phyloP scores from a whole-genome alignment of 2,888 invertebrate genomes.

The Nesidiocoris tenuis region DNA sequence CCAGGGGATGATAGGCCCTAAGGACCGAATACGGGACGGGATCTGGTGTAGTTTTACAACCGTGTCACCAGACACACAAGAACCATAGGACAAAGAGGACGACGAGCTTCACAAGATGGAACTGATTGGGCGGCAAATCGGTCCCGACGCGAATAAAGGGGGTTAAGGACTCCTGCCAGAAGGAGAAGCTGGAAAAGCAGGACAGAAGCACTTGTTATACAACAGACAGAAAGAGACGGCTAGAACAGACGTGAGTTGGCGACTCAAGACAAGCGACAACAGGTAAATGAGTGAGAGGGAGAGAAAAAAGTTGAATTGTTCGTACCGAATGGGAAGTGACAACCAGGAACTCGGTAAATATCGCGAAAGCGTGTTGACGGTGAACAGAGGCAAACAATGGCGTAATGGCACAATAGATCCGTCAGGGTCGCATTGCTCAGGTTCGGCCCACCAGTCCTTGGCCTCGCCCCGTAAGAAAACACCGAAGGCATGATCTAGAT shows the following conservation, averaged over 20 bases:
- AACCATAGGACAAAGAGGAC: not conserved
- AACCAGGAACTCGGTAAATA: not conserved
- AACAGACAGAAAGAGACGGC: conserved; percentile 14
- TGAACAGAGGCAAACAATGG: too few species aligned
- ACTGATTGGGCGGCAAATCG: conserved; percentile 38
- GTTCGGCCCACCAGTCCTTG: too few species aligned
- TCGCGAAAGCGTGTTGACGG: not conserved
- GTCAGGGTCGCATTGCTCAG: too few species aligned
- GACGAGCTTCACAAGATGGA: conserved; percentile 4
- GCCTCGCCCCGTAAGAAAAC: too few species aligned
- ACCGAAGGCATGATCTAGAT: too few species aligned
- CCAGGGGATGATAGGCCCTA: not conserved
- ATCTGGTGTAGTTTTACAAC: not conserved
- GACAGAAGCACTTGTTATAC: conserved; percentile 28
- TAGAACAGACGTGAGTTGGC: not conserved
- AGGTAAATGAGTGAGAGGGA: conserved; percentile 35
- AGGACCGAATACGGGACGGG: not conserved
- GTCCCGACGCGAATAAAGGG: not conserved
- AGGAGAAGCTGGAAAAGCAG: not conserved
- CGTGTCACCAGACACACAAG: not conserved
- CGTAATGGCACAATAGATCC: too few species aligned
- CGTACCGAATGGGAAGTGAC: not conserved
- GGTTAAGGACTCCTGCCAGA: not conserved
- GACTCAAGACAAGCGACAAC: conserved; percentile 23
- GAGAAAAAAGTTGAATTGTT: not conserved